Evolutionary conservation across 2,888 invertebrate genomes (phyloP).

Genomic region (Cryptocheilus praepositus): DNA sequence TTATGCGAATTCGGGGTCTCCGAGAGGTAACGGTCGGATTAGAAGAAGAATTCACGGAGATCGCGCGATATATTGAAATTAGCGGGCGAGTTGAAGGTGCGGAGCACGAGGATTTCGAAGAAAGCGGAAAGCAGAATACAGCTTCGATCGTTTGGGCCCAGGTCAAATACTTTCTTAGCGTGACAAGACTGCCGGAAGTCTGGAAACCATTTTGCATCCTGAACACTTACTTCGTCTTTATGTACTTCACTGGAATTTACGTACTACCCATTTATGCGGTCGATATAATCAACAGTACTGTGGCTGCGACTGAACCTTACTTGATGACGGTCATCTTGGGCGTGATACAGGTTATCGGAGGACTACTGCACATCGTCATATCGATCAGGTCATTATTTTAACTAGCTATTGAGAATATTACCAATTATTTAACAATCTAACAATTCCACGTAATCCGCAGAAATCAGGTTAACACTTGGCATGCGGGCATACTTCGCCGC

Average conservation of each 20-base stretch:
- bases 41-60: constrained; percentile 44
- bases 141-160: neutral
- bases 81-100: neutral
- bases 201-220: constrained; percentile 55
- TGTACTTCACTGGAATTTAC: constrained; percentile 54
- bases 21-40: constrained; percentile 42
- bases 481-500: too few species aligned
- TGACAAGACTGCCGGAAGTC: constrained; percentile 41
- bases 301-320: constrained; percentile 45
- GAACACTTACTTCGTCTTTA: constrained; percentile 46
- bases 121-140: neutral
- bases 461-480: too few species aligned
- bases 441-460: too few species aligned
- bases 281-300: constrained; percentile 40
- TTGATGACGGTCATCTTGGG: constrained; percentile 47
- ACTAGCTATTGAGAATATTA: too few species aligned
- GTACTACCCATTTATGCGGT: constrained; percentile 49
- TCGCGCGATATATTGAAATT: constrained; percentile 39
- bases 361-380: constrained; percentile 31
- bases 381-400: constrained; percentile 40
- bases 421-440: too few species aligned
- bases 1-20: constrained; percentile 70
- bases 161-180: constrained; percentile 25
- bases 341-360: constrained; percentile 38
- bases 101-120: neutral